Conservation (phyloP, 2,888 invertebrate species). For the Therioaphis trifolii region DNA sequence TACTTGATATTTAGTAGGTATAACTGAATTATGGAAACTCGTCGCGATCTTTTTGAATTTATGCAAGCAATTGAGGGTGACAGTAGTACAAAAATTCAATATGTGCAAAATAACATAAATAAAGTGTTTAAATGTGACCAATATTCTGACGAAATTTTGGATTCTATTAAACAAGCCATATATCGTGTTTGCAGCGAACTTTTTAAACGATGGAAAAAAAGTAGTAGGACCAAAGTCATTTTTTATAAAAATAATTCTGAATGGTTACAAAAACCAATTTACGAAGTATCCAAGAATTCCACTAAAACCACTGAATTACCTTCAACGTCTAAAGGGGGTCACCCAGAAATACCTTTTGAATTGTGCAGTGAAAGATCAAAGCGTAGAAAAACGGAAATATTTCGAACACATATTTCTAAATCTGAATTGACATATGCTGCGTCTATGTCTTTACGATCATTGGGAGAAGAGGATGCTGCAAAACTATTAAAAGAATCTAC, state of each 20-base stretch:
- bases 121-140: neutral
- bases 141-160: neutral
- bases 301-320: neutral
- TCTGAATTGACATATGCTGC: conserved; percentile 11
- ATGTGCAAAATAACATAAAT: neutral
- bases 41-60: conserved; percentile 13
- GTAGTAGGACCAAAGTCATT: neutral
- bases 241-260: conserved; percentile 18
- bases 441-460: conserved; percentile 3
- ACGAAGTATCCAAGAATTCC: neutral
- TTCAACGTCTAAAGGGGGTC: conserved; percentile 20
- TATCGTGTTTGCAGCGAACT: conserved; percentile 6
- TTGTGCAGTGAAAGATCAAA: conserved; percentile 18
- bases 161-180: conserved; percentile 23
- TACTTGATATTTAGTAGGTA: neutral
- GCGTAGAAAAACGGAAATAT: neutral
- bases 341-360: conserved; percentile 19
- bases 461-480: neutral
- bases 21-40: conserved; percentile 7
- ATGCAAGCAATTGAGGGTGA: conserved; percentile 1
- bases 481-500: conserved; percentile 1
- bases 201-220: conserved; percentile 22
- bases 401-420: conserved; percentile 14
- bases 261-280: conserved; percentile 1
- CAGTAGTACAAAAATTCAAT: conserved; percentile 7